phyloP scores from a whole-genome alignment of 2,113 vertebrate genomes.

The Poeciliopsis prolifica region DNA sequence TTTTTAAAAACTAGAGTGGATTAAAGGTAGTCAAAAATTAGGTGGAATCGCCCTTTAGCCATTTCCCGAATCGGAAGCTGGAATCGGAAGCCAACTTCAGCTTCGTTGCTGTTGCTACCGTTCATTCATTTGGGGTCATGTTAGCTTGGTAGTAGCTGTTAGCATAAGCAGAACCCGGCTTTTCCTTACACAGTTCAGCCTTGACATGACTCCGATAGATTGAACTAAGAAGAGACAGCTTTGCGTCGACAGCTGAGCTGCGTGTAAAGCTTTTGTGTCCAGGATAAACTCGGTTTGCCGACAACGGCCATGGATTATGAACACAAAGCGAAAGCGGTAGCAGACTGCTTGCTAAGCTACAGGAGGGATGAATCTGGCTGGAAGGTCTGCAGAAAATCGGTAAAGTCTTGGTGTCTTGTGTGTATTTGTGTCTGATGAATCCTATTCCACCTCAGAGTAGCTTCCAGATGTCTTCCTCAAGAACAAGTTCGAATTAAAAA shows the following conservation, averaged over 20 bases:
- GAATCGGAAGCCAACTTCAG: too few species aligned
- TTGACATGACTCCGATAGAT: too few species aligned
- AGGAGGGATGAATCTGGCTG: constrained; percentile 84
- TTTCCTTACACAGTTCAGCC: background rate
- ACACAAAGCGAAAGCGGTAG: constrained; percentile 72
- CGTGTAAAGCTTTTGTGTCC: background rate
- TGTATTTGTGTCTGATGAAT: background rate
- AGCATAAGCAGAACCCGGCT: background rate
- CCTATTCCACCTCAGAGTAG: too few species aligned
- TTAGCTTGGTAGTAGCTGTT: background rate
- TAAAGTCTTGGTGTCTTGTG: constrained; percentile 41
- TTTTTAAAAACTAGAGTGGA: too few species aligned
- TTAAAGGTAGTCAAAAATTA: too few species aligned
- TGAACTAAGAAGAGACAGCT: background rate
- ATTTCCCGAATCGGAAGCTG: too few species aligned
- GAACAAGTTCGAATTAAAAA: background rate
- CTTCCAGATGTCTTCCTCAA: too few species aligned
- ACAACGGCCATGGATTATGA: constrained; percentile 76
- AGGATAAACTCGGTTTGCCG: background rate
- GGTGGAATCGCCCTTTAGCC: too few species aligned
- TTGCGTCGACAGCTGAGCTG: background rate
- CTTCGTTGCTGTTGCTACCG: background rate
- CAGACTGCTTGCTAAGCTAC: constrained; percentile 80
- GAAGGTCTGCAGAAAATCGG: constrained; percentile 84
- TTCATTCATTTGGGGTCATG: background rate